Conservation (phyloP, 2,113 vertebrate species). For the Empidonax alnorum region DNA sequence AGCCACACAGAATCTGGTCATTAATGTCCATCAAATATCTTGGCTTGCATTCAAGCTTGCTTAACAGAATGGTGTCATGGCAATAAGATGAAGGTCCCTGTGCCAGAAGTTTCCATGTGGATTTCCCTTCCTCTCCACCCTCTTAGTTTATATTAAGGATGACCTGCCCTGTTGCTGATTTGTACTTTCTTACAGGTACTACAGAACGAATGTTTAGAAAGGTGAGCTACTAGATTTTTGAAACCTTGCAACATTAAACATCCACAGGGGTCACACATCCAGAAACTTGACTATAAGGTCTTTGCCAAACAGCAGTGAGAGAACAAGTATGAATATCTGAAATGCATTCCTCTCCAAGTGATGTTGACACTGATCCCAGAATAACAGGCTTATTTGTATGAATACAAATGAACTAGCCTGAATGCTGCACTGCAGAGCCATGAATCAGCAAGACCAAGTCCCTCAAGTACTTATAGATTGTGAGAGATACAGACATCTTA, state of each 20-base stretch:
- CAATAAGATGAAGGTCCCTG: background rate
- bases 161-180: background rate
- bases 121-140: background rate
- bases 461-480: background rate
- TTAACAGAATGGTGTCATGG: background rate
- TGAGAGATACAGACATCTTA: background rate
- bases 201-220: background rate
- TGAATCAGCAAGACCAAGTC: background rate
- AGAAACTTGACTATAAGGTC: background rate
- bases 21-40: conserved; percentile 45
- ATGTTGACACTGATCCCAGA: background rate
- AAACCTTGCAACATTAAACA: background rate
- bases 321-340: background rate
- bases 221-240: background rate
- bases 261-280: background rate
- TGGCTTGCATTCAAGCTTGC: conserved; percentile 39
- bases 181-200: background rate
- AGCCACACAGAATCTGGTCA: conserved; percentile 45
- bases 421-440: background rate
- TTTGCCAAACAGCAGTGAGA: conserved; percentile 1
- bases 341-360: background rate
- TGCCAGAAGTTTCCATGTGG: background rate
- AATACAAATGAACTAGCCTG: background rate
- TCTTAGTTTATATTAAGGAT: background rate
- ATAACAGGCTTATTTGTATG: background rate